phyloP scores from a whole-genome alignment of 2,113 vertebrate genomes.

The Castor canadensis region DNA sequence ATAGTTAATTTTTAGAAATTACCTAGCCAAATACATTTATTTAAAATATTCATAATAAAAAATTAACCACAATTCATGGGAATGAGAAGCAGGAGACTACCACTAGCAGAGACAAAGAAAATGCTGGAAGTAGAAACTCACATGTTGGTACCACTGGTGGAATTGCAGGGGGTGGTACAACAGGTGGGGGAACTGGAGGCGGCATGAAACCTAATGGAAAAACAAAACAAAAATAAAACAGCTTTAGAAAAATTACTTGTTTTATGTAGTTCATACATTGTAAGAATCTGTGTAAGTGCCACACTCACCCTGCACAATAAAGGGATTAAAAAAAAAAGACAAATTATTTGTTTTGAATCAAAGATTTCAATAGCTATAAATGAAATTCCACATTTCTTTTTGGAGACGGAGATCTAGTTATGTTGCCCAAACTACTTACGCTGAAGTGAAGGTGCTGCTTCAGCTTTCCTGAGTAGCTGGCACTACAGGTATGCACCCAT shows the following conservation, averaged over 20 bases:
- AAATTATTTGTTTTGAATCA: neutral
- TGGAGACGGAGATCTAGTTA: neutral
- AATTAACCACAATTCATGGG: neutral
- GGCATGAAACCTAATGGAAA: conserved; percentile 90
- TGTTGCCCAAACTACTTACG: neutral
- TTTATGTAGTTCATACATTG: too few species aligned
- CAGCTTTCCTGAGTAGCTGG: neutral
- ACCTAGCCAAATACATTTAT: neutral
- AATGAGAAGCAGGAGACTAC: neutral
- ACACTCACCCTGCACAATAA: too few species aligned
- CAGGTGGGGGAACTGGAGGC: conserved; percentile 88
- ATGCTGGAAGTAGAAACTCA: conserved; percentile 81
- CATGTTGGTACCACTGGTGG: conserved; percentile 89
- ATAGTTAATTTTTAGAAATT: neutral
- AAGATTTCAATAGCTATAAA: conserved; percentile 7
- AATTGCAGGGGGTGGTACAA: conserved; percentile 88
- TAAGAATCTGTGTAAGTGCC: too few species aligned
- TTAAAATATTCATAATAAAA: neutral
- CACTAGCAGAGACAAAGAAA: neutral
- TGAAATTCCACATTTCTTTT: neutral
- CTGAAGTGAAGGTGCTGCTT: too few species aligned
- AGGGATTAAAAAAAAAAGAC: too few species aligned
- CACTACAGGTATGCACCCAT: neutral
- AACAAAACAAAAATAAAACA: neutral
- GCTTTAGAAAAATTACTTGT: neutral